Conservation (phyloP, 2,113 vertebrate species). For the Phaetusa simplex region DNA sequence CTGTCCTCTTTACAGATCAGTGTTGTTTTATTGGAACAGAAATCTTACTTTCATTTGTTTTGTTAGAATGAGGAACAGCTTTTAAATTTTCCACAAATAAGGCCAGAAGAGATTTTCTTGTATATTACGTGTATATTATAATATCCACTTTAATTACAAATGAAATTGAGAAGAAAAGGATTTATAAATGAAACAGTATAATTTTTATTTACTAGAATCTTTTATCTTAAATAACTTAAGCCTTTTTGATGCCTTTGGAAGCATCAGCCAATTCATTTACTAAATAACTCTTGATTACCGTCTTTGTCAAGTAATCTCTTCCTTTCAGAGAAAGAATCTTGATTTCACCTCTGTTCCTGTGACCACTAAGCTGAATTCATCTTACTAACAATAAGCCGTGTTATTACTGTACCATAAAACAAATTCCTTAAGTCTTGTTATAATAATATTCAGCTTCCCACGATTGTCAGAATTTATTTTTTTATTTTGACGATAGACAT, state of each 20-base stretch:
- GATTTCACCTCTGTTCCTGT: neutral
- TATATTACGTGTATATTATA: neutral
- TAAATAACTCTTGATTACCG: neutral
- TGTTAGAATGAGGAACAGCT: neutral
- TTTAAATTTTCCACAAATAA: neutral
- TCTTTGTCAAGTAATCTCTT: constrained; percentile 13
- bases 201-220: neutral
- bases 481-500: neutral
- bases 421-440: neutral
- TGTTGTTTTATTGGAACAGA: neutral
- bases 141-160: neutral
- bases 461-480: neutral
- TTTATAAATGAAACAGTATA: neutral
- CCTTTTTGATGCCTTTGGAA: neutral
- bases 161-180: neutral
- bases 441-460: neutral
- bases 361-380: neutral
- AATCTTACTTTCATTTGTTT: neutral
- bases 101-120: neutral
- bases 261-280: neutral
- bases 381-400: neutral
- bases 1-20: neutral
- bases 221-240: neutral
- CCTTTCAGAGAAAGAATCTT: neutral
- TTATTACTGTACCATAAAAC: neutral